phyloP scores from a whole-genome alignment of 2,113 vertebrate genomes.

The Hyaena hyaena region DNA sequence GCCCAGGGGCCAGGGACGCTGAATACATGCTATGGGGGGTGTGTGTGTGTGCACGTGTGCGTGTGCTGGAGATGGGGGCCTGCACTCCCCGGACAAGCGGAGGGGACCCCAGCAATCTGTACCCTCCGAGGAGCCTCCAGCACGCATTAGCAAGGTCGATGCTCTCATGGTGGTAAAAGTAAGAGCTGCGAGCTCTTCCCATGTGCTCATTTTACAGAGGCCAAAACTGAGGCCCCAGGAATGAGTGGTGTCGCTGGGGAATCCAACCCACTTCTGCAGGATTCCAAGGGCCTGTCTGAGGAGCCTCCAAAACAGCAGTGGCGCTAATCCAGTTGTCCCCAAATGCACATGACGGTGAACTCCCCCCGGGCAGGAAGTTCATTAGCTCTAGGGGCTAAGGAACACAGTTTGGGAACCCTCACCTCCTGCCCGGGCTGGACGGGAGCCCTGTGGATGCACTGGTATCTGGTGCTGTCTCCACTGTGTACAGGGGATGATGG shows the following conservation, averaged over 20 bases:
- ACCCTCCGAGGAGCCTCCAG: fast-evolving
- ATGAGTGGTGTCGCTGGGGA: background rate
- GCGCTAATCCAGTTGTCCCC: background rate
- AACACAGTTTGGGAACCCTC: background rate
- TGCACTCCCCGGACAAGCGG: fast-evolving
- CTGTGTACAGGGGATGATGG: background rate
- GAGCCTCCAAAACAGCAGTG: background rate
- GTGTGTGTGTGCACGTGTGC: too few relatives aligned
- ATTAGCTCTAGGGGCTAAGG: background rate
- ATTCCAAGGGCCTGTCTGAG: background rate
- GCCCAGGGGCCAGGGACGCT: background rate
- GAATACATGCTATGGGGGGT: fast-evolving
- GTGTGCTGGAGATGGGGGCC: background rate
- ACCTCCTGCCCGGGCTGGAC: background rate
- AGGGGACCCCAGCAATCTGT: too few relatives aligned
- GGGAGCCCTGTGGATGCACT: background rate
- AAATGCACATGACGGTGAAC: fast-evolving
- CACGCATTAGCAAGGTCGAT: fast-evolving
- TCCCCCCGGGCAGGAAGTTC: background rate
- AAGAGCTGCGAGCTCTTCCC: background rate
- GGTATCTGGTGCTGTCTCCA: fast-evolving
- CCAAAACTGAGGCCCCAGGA: background rate
- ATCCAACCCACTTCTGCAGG: background rate
- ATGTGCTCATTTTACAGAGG: background rate
- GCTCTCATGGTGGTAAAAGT: fast-evolving